These are phyloP conservation scores for Tanytarsus gracilentus DNA, from an alignment of 2,888 invertebrate genomes.

Conservation along the genomic window DNA sequence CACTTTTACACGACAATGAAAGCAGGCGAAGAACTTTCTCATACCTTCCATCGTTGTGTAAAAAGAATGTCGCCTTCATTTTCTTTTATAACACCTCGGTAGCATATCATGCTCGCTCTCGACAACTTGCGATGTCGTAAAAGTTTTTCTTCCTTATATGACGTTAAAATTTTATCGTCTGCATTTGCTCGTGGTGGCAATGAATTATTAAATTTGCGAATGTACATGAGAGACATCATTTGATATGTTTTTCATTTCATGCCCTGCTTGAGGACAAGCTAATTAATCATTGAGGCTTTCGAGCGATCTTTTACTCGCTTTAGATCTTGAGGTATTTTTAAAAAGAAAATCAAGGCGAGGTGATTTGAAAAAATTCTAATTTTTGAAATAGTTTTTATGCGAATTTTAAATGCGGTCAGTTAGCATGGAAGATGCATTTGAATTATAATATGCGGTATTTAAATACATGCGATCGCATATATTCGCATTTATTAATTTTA, in stretches of 20 bases:
- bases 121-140: background rate
- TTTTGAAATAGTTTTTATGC: no score
- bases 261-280: constrained; percentile 20
- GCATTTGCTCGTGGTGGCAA: background rate
- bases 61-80: background rate
- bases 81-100: background rate
- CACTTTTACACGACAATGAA: no score
- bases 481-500: no score
- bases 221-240: constrained; percentile 10
- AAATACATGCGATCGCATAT: no score
- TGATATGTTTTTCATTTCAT: constrained; percentile 21
- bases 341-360: no score
- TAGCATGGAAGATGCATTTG: no score
- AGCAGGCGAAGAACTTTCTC: no score
- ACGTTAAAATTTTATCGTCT: background rate
- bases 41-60: background rate
- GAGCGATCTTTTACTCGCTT: background rate
- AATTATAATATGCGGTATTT: no score
- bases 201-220: background rate
- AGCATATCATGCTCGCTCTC: background rate
- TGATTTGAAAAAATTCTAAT: no score
- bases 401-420: no score
- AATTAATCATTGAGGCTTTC: constrained; percentile 18
- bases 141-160: background rate
- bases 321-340: background rate